phyloP scores from a whole-genome alignment of 1,140 invertebrate genomes.

The Rhyacophila brunnea region DNA sequence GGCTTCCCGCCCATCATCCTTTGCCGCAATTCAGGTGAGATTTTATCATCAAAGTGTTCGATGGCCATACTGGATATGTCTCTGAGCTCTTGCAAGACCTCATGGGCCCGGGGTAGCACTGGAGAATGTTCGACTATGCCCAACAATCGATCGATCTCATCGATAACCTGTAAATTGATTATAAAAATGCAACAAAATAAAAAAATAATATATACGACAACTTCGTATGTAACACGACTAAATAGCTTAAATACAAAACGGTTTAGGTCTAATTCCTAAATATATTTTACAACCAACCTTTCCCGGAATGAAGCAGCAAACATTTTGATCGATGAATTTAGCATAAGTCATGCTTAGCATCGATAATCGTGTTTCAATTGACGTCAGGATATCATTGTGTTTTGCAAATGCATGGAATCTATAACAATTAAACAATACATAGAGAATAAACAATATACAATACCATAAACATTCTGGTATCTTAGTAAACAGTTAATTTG shows the following conservation, averaged over 20 bases:
- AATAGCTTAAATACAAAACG: not conserved
- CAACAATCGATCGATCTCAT: constrained; percentile 80
- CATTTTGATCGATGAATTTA: constrained; percentile 77
- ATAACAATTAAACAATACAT: no score
- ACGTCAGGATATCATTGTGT: constrained; percentile 86
- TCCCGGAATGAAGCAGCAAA: constrained; percentile 92
- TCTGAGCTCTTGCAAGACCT: constrained; percentile 82
- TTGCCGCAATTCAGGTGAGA: constrained; percentile 52
- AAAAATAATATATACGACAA: not conserved
- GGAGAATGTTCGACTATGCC: constrained; percentile 64
- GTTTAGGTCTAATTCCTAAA: not conserved
- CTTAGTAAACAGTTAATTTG: no score
- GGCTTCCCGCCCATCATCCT: constrained; percentile 30
- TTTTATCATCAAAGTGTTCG: constrained; percentile 93
- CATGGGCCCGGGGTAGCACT: constrained; percentile 74
- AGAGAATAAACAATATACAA: no score
- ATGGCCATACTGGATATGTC: constrained; percentile 96
- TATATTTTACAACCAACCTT: constrained; percentile 59
- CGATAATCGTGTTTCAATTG: constrained; percentile 86
- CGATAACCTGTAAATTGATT: constrained; percentile 68
- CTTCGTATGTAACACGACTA: no score
- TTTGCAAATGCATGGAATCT: constrained; percentile 77
- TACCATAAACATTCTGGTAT: no score
- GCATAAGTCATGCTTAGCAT: constrained; percentile 91
- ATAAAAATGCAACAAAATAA: constrained; percentile 13